These are phyloP conservation scores for Tipula confusa DNA, from an alignment of 2,888 invertebrate genomes.

Conservation along the genomic window DNA sequence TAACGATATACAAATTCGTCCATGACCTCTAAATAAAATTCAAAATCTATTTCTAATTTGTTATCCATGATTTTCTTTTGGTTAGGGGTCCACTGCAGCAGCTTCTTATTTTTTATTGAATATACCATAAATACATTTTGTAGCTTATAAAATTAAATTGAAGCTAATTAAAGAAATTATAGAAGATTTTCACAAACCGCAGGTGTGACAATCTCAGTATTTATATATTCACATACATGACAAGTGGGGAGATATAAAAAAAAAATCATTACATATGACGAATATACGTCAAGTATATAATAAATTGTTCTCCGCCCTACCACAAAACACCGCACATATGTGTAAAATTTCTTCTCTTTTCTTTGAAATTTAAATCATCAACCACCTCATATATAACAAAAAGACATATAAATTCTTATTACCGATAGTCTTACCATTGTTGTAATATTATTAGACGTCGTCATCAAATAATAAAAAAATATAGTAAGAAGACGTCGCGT, in stretches of 20 bases:
- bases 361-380: neutral
- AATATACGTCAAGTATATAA: neutral
- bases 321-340: too few relatives aligned
- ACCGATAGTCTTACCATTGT: conserved; percentile 7
- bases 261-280: neutral
- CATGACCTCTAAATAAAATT: neutral
- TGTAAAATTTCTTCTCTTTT: neutral
- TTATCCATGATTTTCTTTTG: neutral
- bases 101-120: neutral
- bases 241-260: conserved; percentile 16
- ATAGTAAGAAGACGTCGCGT: neutral
- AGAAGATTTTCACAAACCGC: neutral
- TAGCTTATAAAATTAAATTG: neutral
- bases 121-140: too few relatives aligned
- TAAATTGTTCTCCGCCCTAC: neutral
- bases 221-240: neutral
- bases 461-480: neutral
- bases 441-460: neutral
- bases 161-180: neutral
- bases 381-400: conserved; percentile 5
- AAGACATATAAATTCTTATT: conserved; percentile 31
- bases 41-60: neutral
- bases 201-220: conserved; percentile 1
- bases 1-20: neutral
- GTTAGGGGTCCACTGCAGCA: neutral